A percentile compares a stretch with the other conserved stretches of the same genome.
Conservation (phyloP, 2,113 vertebrate genomes). For the Propithecus coquereli region DNA sequence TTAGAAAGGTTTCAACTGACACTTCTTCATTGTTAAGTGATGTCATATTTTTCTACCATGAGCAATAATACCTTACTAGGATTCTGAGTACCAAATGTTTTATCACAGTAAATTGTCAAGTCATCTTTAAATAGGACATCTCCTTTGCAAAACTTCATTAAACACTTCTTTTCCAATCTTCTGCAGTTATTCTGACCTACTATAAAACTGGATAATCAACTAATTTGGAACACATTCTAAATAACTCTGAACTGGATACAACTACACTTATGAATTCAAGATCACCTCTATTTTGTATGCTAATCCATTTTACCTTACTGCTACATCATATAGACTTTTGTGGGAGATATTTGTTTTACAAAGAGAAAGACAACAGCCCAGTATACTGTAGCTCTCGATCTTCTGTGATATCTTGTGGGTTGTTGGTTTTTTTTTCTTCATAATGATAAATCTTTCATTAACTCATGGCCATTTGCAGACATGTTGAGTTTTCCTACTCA, state of each 20-base stretch:
- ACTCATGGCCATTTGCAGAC: neutral
- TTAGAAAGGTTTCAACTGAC: neutral
- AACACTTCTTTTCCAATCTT: neutral
- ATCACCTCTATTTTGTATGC: neutral
- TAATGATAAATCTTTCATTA: neutral
- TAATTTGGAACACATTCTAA: conserved; percentile 3
- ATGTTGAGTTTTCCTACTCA: neutral
- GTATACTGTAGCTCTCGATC: neutral
- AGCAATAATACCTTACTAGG: neutral
- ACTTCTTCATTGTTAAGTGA: neutral
- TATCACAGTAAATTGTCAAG: neutral
- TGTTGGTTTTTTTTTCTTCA: neutral
- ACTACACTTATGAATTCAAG: neutral
- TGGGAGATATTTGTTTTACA: neutral
- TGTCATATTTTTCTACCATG: neutral
- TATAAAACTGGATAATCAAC: neutral
- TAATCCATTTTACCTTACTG: neutral
- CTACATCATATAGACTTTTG: neutral
- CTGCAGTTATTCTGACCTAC: neutral
- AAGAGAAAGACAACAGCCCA: neutral
- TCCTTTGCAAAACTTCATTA: neutral
- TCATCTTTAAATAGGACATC: neutral
- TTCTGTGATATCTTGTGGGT: neutral
- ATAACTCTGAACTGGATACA: neutral
- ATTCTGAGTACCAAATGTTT: neutral